phyloP scores from a whole-genome alignment of 2,113 vertebrate genomes.

The Petroica traversi region DNA sequence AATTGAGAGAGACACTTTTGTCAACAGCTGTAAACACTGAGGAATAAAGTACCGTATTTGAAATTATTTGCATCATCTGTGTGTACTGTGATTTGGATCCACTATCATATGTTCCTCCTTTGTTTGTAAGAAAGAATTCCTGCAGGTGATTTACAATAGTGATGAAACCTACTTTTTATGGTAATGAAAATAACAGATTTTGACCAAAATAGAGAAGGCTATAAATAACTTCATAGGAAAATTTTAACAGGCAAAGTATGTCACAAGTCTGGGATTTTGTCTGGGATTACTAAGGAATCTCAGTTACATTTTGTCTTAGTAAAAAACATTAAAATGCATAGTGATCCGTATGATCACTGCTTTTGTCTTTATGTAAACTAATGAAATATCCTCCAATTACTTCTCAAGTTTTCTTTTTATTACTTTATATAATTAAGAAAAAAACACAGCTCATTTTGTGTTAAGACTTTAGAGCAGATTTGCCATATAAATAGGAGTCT shows the following conservation, averaged over 20 bases:
- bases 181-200: not conserved
- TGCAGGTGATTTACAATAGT: not conserved
- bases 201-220: not conserved
- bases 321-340: not conserved
- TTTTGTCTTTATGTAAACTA: not conserved
- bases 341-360: not conserved
- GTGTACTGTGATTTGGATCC: not conserved
- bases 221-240: not conserved
- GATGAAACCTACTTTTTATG: not conserved
- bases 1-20: conserved; percentile 12
- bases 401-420: not conserved
- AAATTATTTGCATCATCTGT: not conserved
- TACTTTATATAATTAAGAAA: not conserved
- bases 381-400: not conserved
- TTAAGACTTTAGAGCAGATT: not conserved
- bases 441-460: not conserved
- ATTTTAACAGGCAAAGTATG: not conserved
- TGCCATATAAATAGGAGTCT: not conserved
- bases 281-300: not conserved
- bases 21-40: conserved; percentile 37
- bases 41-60: conserved; percentile 53
- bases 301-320: not conserved
- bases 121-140: not conserved
- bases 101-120: not conserved
- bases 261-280: not conserved